Base-by-base conservation (phyloP, 2,888 invertebrate species). In the Heliconius sara region DNA sequence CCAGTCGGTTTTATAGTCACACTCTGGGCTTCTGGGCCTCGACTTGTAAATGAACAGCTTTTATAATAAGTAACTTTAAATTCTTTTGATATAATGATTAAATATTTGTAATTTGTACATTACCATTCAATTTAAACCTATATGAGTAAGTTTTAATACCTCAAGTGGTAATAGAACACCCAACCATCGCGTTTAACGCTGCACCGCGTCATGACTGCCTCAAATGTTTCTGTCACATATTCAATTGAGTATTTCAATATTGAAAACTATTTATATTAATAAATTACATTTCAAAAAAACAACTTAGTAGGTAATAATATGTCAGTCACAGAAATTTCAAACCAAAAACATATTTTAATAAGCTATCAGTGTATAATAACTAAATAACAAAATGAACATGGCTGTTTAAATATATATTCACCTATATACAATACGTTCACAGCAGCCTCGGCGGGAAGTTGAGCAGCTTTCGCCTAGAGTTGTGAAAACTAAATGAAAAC, bases 401-500 rank as follows among this genome's bases (percentile, higher is more conserved):
- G 13, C 73, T 39, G 60, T 39, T 39, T 39, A 73, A 60, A n/a
- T 34, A 39, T 73, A 73, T 60, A 73, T 60, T 73, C 39, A 60
- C 60, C 3, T 63, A 60, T 60, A 39, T 25, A 73, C 39, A n/a
- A 73, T 73, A 73, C 34, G 60, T 9, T 34, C n/a, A n/a, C 34
- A 73, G 39, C 16, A 73, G 39, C 60, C 13, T n/a, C 57, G 57
- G 13, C 57, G 2, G 60, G 76, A 79, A 80, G 79, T 79, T 82
- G 70, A 75, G 78, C 73, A 43, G 70, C 39, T 60, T 73, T 60
- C 34, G 60, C 73, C 19, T 22, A 10, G 63, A 78, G 80, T 81
- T 81, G 71, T 39, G 79, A 78, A 78, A 81, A 82, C 76, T 79
- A 80, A 81, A 78, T 77, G 71, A 34, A 68, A 78, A 77, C 70